Base-by-base conservation (phyloP, 2,888 invertebrate genomes). In the Taenaris catops region DNA sequence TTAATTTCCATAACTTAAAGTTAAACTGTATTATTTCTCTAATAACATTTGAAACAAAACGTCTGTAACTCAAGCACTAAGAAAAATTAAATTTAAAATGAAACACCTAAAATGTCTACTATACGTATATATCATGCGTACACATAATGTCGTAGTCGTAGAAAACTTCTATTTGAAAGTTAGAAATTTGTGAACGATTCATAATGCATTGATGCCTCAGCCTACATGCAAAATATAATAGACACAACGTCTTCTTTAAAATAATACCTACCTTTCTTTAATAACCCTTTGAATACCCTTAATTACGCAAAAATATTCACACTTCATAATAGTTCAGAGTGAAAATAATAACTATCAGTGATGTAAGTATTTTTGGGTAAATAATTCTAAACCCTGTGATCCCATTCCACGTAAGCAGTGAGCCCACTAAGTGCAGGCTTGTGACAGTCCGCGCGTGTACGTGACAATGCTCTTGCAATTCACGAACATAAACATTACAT, bases 321-420 rank as follows among this genome's bases (percentile, higher is more conserved):
- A 24, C 6, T 19, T 26, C 9, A 21, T 8, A 5, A 31, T 12
- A 3, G 26, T 10, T 3, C 14, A 14, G n/a, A n/a, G 4, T 14
- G 14, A 14, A 14, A 10, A 19, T n/a, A n/a, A n/a, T n/a, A n/a
- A n/a, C n/a, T n/a, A n/a, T 16, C 21, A 28, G 23, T 42, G 25
- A 46, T 49, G 58, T 62, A 65, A 62, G 73, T 68, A 62, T 72
- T 68, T 67, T 66, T 74, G 63, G 60, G 64, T 63, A 62, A 58
- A 44, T 49, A 44, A 34, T 11, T 49, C 45, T 42, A 48, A 43
- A 48, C 50, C 53, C 46, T 53, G 75, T 72, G 70, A 71, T 53
- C 70, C 81, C 71, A 66, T 73, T 78, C 78, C 80, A 74, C 67
- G 59, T 62, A 84, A 84, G 86, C 86, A 69, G 84, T 86, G 83